These are phyloP conservation scores for Endomychus coccineus DNA, from an alignment of 2,888 invertebrate species.

Conservation along the genomic window DNA sequence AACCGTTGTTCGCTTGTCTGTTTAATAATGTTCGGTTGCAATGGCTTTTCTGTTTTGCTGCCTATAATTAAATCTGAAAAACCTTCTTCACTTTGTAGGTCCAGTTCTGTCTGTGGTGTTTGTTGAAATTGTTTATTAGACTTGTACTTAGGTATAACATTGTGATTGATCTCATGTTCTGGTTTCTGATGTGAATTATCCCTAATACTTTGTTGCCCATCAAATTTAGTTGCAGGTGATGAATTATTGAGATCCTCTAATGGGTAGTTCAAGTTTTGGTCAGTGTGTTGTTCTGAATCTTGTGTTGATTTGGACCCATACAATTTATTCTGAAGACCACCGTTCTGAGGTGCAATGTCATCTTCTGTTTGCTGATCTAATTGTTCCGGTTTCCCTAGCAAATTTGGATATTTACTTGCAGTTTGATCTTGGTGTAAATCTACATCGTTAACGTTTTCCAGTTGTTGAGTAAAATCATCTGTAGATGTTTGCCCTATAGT, in stretches of 20 bases:
- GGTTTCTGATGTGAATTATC: no score
- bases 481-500: conserved; percentile 16
- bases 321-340: no score
- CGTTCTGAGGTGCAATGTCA: no score
- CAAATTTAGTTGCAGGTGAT: no score
- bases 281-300: not conserved
- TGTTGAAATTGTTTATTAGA: not conserved
- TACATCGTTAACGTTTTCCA: conserved; percentile 13
- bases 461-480: conserved; percentile 25
- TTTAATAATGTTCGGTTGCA: not conserved
- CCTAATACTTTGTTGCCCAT: no score
- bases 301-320: no score
- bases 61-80: not conserved
- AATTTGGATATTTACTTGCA: conserved; percentile 5
- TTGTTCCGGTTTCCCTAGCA: no score
- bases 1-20: conserved; percentile 1
- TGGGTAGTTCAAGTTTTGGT: not conserved
- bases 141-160: not conserved
- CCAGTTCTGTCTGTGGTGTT: not conserved
- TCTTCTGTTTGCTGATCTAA: no score
- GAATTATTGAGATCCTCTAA: no score
- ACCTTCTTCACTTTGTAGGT: conserved; percentile 3
- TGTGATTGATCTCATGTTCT: not conserved
- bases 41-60: not conserved
- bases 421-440: conserved; percentile 14